Percentiles rank a stretch among this genome's conserved stretches.
phyloP scores from a whole-genome alignment of 2,888 invertebrate species.

The Andrena praecox region DNA sequence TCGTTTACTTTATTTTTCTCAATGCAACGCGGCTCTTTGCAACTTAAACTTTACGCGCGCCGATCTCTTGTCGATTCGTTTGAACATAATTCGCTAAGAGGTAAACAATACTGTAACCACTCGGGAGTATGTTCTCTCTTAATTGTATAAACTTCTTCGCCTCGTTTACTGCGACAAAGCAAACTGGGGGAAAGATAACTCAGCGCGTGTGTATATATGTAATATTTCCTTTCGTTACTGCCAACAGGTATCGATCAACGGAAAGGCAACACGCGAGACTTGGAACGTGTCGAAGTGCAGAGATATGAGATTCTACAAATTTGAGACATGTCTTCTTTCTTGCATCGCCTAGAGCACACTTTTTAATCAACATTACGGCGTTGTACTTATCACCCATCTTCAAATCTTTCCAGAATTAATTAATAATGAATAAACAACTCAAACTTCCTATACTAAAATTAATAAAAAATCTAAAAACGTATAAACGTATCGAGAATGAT shows the following conservation, averaged over 20 bases:
- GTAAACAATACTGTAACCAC: constrained; percentile 31
- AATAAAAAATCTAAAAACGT: constrained; percentile 27
- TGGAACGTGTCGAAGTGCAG: constrained; percentile 6
- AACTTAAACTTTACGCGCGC: constrained; percentile 9
- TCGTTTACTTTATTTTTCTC: constrained; percentile 37
- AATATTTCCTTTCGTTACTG: constrained; percentile 68
- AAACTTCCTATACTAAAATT: constrained; percentile 36
- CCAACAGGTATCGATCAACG: constrained; percentile 55
- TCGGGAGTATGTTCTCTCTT: constrained; percentile 25
- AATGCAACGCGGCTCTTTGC: constrained; percentile 21
- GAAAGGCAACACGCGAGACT: constrained; percentile 57
- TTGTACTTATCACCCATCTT: constrained; percentile 2
- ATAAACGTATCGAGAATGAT: constrained; percentile 2
- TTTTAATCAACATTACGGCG: neutral
- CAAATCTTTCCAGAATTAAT: neutral
- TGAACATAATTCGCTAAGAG: constrained; percentile 26
- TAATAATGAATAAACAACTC: constrained; percentile 23
- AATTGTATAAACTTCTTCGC: constrained; percentile 6
- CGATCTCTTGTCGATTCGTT: constrained; percentile 24
- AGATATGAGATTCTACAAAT: constrained; percentile 26
- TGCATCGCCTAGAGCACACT: neutral
- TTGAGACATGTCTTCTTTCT: neutral
- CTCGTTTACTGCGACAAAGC: constrained; percentile 9
- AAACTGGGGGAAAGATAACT: constrained; percentile 25
- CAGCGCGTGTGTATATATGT: constrained; percentile 17